phyloP scores from a whole-genome alignment of 1,140 invertebrate genomes.

The Parapsyche elsis region DNA sequence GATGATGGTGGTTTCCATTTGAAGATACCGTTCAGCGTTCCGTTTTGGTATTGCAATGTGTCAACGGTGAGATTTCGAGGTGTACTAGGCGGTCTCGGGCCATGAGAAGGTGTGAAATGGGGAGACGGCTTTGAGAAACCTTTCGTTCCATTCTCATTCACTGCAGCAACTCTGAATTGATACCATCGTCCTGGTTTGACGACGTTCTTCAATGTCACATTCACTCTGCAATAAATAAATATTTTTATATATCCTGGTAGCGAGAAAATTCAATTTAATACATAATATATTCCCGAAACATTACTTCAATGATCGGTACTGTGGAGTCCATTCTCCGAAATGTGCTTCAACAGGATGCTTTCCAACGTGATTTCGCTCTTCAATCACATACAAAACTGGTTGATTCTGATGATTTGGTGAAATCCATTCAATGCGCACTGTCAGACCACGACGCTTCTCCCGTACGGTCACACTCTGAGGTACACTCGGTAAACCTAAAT shows the following conservation, averaged over 20 bases:
- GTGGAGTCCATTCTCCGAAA: constrained; percentile 66
- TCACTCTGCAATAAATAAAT: constrained; percentile 46
- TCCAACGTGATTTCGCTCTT: constrained; percentile 70
- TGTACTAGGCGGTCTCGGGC: constrained; percentile 72
- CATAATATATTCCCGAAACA: neutral
- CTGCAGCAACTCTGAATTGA: constrained; percentile 78
- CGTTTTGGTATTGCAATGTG: constrained; percentile 63
- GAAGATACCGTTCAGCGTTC: constrained; percentile 69
- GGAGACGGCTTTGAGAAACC: constrained; percentile 75
- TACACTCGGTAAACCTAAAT: constrained; percentile 63
- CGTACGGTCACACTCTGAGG: constrained; percentile 61
- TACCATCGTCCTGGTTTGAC: constrained; percentile 80
- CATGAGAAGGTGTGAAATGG: constrained; percentile 73
- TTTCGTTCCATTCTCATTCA: constrained; percentile 75
- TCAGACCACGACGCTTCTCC: constrained; percentile 59
- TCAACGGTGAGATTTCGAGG: constrained; percentile 73
- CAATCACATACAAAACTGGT: constrained; percentile 65
- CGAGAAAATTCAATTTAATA: neutral
- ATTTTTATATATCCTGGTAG: neutral
- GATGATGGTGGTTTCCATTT: constrained; percentile 71
- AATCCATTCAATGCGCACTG: constrained; percentile 61
- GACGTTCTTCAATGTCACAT: constrained; percentile 68
- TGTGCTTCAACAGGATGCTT: constrained; percentile 65
- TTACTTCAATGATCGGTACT: constrained; percentile 47
- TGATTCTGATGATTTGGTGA: constrained; percentile 1